A percentile compares a stretch with the other conserved stretches of the same genome.
Evolutionary conservation across 2,888 invertebrate genomes (phyloP).

Genomic region (Zaprionus bogoriensis): DNA sequence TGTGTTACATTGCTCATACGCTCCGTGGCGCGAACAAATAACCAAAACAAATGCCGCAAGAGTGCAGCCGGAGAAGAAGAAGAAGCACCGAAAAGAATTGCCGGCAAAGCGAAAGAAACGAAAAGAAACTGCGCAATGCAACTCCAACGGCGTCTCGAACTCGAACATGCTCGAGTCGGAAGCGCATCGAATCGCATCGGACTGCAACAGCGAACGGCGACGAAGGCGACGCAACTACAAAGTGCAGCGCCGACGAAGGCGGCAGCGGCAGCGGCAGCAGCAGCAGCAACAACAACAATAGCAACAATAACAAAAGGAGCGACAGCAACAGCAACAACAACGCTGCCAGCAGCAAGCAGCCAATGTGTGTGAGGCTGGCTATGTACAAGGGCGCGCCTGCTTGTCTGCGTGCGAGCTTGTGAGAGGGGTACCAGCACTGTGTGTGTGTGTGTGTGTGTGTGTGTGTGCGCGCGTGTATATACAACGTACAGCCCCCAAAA

Average conservation of each 20-base stretch:
- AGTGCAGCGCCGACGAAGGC: constrained; percentile 51
- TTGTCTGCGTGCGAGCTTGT: constrained; percentile 37
- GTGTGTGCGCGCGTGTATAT: constrained; percentile 11
- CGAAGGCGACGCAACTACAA: constrained; percentile 49
- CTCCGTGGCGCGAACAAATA: constrained; percentile 32
- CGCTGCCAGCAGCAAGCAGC: constrained; percentile 48
- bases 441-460: constrained; percentile 14
- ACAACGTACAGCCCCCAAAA: constrained; percentile 70
- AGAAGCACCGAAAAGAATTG: constrained; percentile 4
- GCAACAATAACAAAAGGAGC: constrained; percentile 26
- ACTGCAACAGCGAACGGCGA: constrained; percentile 39
- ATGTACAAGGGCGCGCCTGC: constrained; percentile 65
- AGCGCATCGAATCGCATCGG: constrained; percentile 7
- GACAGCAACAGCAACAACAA: constrained; percentile 19
- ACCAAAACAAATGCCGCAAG: constrained; percentile 49
- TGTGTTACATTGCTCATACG: constrained; percentile 29
- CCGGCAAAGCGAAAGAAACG: constrained; percentile 27
- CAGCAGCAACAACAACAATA: constrained; percentile 30
- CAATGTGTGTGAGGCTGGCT: constrained; percentile 76
- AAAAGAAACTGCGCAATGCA: constrained; percentile 40
- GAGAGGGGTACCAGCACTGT: constrained; percentile 43
- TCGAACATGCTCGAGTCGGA: constrained; percentile 55
- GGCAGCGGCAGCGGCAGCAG: constrained; percentile 24
- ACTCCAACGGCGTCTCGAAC: constrained; percentile 41
- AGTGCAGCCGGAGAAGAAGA: constrained; percentile 15